Conservation (phyloP, 2,113 vertebrate genomes). For the Hemibagrus wyckioides region DNA sequence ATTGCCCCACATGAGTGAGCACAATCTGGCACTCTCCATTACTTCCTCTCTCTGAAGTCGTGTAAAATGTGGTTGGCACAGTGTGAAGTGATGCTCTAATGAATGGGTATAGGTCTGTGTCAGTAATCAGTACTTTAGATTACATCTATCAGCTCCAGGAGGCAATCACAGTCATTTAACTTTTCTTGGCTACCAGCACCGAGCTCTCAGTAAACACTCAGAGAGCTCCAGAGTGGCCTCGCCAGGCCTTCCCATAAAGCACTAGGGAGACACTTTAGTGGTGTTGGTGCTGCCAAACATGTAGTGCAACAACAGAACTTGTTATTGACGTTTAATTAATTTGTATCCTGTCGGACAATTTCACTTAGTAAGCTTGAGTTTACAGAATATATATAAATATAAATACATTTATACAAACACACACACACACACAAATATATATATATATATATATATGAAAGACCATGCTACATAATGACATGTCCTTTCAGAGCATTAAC, state of each 20-base stretch:
- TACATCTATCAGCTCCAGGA: slow-evolving; percentile 33
- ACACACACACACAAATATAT: too few species aligned
- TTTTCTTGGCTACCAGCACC: slow-evolving; percentile 27
- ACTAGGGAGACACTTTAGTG: slow-evolving; percentile 25
- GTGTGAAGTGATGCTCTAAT: slow-evolving; percentile 38
- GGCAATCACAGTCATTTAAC: slow-evolving; percentile 41
- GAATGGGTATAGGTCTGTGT: slow-evolving; percentile 29
- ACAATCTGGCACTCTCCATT: slow-evolving; percentile 5
- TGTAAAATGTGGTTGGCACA: slow-evolving; percentile 39
- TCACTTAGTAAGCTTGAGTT: neutral
- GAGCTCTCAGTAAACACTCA: slow-evolving; percentile 34
- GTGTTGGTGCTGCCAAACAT: slow-evolving; percentile 15
- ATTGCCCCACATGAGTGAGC: slow-evolving; percentile 6
- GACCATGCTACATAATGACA: too few species aligned
- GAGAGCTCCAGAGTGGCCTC: neutral
- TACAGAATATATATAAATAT: neutral
- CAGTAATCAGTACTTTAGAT: slow-evolving; percentile 31
- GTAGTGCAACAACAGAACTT: slow-evolving; percentile 16
- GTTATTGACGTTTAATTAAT: slow-evolving; percentile 10
- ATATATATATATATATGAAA: too few species aligned
- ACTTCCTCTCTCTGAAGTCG: slow-evolving; percentile 3
- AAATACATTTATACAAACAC: neutral
- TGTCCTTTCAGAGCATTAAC: too few species aligned
- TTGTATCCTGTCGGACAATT: slow-evolving; percentile 22
- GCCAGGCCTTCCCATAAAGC: slow-evolving; percentile 32